These are phyloP conservation scores for Tortricodes alternella DNA, from an alignment of 2,888 invertebrate genomes.

Conservation along the genomic window DNA sequence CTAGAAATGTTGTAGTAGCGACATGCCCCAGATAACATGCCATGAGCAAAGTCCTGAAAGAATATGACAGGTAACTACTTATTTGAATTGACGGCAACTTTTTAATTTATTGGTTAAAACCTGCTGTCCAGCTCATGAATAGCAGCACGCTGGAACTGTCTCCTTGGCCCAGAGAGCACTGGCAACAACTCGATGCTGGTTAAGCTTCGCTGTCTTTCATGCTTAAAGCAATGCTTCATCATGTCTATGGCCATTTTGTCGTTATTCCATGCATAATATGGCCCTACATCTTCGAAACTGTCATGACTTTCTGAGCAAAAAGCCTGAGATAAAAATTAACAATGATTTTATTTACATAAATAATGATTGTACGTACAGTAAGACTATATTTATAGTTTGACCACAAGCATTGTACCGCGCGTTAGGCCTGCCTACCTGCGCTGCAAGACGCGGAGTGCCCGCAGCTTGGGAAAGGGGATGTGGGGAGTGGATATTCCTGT, in stretches of 20 bases:
- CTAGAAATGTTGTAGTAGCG: constrained; percentile 53
- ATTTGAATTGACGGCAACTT: no score
- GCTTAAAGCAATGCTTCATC: constrained; percentile 75
- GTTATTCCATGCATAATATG: constrained; percentile 79
- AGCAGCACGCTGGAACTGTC: constrained; percentile 51
- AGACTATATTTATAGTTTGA: no score
- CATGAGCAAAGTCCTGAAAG: constrained; percentile 61
- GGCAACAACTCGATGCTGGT: constrained; percentile 42
- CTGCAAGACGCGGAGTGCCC: no score
- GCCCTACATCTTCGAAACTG: constrained; percentile 22
- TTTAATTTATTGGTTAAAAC: constrained; percentile 39
- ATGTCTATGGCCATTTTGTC: constrained; percentile 63
- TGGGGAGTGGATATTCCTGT: no score
- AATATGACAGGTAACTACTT: neutral
- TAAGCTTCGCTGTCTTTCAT: constrained; percentile 56
- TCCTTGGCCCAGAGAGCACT: constrained; percentile 57
- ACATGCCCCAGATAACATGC: constrained; percentile 62
- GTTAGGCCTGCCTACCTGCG: no score
- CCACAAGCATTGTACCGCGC: no score
- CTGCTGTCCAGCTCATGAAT: constrained; percentile 63
- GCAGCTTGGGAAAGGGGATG: no score
- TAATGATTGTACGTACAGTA: neutral
- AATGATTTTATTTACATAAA: neutral
- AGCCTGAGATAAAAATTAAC: constrained; percentile 8
- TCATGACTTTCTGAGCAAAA: constrained; percentile 32